Evolutionary conservation across 2,888 invertebrate genomes (phyloP).

Genomic region (Serrognathus titanus): DNA sequence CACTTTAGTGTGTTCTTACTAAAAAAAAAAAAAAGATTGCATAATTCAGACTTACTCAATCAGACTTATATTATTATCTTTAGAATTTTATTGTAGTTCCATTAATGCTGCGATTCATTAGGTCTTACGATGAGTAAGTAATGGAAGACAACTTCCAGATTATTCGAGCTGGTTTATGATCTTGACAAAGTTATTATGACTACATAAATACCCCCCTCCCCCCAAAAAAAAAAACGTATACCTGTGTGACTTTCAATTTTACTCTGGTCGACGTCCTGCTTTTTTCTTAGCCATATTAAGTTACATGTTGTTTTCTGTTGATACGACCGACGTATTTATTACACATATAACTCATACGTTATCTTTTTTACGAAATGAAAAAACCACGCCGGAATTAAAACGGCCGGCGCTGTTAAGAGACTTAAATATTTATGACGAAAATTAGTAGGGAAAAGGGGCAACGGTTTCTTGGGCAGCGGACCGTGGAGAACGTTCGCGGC

Average conservation of each 20-base stretch:
- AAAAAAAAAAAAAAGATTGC: too few relatives aligned
- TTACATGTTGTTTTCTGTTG: conserved; percentile 29
- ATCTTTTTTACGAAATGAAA: conserved; percentile 4
- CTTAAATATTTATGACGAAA: too few relatives aligned
- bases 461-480: too few relatives aligned
- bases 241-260: conserved; percentile 22
- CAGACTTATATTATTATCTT: too few relatives aligned
- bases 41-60: too few relatives aligned
- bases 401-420: too few relatives aligned
- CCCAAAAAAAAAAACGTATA: conserved; percentile 34
- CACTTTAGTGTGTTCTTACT: too few relatives aligned
- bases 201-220: conserved; percentile 41
- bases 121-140: conserved; percentile 3
- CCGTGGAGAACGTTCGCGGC: too few relatives aligned
- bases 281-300: conserved; percentile 26
- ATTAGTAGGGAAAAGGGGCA: too few relatives aligned
- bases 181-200: conserved; percentile 49
- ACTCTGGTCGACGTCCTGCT: conserved; percentile 6
- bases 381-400: too few relatives aligned
- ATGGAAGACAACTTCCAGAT: conserved; percentile 39
- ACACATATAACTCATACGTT: conserved; percentile 23
- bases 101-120: neutral
- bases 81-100: too few relatives aligned
- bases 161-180: conserved; percentile 46
- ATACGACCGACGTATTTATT: conserved; percentile 32